These are phyloP conservation scores for Scaptomyza pallida DNA, from an alignment of 1,140 invertebrate genomes.

Conservation along the genomic window DNA sequence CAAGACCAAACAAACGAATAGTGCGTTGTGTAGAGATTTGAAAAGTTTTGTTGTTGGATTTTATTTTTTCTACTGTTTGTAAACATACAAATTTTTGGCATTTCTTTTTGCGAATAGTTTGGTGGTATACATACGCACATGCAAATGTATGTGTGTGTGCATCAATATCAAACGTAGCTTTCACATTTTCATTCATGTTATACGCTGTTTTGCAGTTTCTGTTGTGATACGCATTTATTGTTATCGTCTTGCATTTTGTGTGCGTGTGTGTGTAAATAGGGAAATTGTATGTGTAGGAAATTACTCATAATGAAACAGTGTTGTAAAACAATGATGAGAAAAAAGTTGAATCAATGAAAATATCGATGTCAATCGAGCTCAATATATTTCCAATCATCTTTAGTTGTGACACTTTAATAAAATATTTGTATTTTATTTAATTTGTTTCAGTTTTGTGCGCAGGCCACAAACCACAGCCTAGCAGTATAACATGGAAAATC, in stretches of 20 bases:
- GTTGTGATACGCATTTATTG: constrained; percentile 49
- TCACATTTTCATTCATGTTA: constrained; percentile 70
- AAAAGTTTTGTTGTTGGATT: constrained; percentile 30
- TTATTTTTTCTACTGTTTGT: constrained; percentile 50
- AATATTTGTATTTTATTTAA: constrained; percentile 1
- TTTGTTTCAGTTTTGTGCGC: constrained; percentile 48
- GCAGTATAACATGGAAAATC: constrained; percentile 63
- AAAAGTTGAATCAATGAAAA: not conserved
- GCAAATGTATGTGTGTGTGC: constrained; percentile 5
- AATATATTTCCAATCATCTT: too few relatives aligned
- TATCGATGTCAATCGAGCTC: constrained; percentile 10
- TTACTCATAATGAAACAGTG: constrained; percentile 11
- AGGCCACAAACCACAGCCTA: constrained; percentile 16
- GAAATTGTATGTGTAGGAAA: not conserved
- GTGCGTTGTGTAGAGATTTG: constrained; percentile 43
- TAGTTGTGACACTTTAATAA: not conserved
- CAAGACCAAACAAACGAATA: constrained; percentile 9
- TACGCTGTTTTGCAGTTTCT: constrained; percentile 25
- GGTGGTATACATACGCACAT: not conserved
- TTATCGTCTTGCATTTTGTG: constrained; percentile 13
- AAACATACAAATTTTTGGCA: constrained; percentile 58
- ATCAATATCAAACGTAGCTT: constrained; percentile 45
- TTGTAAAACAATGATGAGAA: constrained; percentile 5
- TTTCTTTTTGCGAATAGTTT: constrained; percentile 46
- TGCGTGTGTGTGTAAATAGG: constrained; percentile 9